These are phyloP conservation scores for Trissoscelio sp. DNA, from an alignment of 2,888 invertebrate genomes.

Conservation along the genomic window DNA sequence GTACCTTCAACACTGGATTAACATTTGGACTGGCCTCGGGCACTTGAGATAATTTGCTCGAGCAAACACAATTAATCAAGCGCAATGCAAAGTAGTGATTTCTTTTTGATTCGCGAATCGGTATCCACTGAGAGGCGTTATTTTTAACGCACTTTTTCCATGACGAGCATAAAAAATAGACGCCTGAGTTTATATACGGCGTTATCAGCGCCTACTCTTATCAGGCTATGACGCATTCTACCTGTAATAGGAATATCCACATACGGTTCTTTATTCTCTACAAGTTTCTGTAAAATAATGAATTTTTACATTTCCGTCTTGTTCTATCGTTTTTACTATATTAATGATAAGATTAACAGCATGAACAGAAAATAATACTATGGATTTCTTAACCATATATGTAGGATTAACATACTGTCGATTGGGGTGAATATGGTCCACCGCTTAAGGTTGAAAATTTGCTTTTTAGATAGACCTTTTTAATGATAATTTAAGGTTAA, in stretches of 20 bases:
- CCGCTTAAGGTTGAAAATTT: too few species aligned
- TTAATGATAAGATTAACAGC: too few species aligned
- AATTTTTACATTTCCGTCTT: background rate
- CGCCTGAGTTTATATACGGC: background rate
- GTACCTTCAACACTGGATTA: slow-evolving; percentile 32
- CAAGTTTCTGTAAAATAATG: slow-evolving; percentile 2
- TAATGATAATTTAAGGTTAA: too few species aligned
- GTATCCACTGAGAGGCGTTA: background rate
- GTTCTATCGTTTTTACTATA: too few species aligned
- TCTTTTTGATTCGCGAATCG: background rate
- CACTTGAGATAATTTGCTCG: slow-evolving; percentile 25
- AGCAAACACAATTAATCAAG: slow-evolving; percentile 21
- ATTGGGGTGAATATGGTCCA: too few species aligned
- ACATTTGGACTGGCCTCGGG: slow-evolving; percentile 11
- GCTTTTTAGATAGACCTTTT: too few species aligned
- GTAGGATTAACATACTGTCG: too few species aligned
- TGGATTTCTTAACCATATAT: too few species aligned
- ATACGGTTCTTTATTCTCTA: slow-evolving; percentile 6
- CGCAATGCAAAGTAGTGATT: too few species aligned
- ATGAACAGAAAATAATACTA: too few species aligned
- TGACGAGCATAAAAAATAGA: background rate
- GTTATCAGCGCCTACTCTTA: slow-evolving; percentile 23
- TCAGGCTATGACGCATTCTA: slow-evolving; percentile 25
- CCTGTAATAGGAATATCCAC: slow-evolving; percentile 8
- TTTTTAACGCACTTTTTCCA: background rate